A percentile compares a stretch with the other conserved stretches of the same genome.
Conservation (phyloP, 2,888 invertebrate genomes). For the Nematopogon swammerdamellus region DNA sequence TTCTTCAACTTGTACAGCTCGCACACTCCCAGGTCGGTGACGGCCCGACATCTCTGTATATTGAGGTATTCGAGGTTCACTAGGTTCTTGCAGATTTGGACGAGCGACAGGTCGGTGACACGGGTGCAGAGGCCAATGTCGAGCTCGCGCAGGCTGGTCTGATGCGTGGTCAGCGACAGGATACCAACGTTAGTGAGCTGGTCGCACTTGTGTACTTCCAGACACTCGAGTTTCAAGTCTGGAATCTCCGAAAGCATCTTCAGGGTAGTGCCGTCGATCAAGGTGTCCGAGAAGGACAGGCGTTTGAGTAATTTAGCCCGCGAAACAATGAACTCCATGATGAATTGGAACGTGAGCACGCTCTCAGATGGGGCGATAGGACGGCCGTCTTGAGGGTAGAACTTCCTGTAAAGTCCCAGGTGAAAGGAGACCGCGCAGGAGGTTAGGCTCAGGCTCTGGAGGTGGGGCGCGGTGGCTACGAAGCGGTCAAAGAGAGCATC, state of each 20-base stretch:
- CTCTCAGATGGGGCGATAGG: slow-evolving; percentile 58
- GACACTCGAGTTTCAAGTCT: slow-evolving; percentile 44
- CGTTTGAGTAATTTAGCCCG: slow-evolving; percentile 54
- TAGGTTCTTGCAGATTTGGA: slow-evolving; percentile 57
- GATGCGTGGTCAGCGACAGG: slow-evolving; percentile 48
- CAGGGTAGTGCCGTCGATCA: slow-evolving; percentile 63
- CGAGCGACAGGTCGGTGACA: slow-evolving; percentile 62
- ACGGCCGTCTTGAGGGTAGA: slow-evolving; percentile 53
- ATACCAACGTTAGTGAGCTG: slow-evolving; percentile 62
- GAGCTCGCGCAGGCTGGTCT: slow-evolving; percentile 52
- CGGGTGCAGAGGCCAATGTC: slow-evolving; percentile 64
- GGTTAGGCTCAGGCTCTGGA: slow-evolving; percentile 62
- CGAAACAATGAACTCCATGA: slow-evolving; percentile 53
- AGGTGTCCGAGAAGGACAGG: slow-evolving; percentile 64
- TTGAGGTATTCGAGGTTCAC: slow-evolving; percentile 57
- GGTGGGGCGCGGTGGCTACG: slow-evolving; percentile 53
- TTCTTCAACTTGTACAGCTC: slow-evolving; percentile 52
- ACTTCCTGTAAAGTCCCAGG: slow-evolving; percentile 62
- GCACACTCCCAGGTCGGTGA: slow-evolving; percentile 60
- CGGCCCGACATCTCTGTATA: slow-evolving; percentile 60
- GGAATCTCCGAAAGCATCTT: slow-evolving; percentile 49
- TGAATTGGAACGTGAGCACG: slow-evolving; percentile 67
- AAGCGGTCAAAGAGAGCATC: slow-evolving; percentile 71
- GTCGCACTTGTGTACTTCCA: slow-evolving; percentile 57
- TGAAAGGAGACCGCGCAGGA: slow-evolving; percentile 71